Conservation (phyloP, 2,888 invertebrate species). For the Isoperla grammatica region DNA sequence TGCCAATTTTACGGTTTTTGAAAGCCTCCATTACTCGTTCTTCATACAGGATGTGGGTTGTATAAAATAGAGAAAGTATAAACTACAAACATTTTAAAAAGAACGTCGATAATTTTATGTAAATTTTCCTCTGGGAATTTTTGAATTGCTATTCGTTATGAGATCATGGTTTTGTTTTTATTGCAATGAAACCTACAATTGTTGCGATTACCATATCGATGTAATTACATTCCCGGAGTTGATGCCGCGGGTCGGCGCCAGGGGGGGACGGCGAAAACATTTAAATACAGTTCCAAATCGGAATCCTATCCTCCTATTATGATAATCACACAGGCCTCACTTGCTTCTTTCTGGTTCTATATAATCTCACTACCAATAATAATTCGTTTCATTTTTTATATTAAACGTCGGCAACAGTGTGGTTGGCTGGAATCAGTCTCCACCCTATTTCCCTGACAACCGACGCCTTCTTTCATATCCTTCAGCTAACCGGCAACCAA, state of each 20-base stretch:
- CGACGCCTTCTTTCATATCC: conserved; percentile 13
- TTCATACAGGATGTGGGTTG: too few relatives aligned
- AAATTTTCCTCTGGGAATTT: background rate
- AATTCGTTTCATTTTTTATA: conserved; percentile 5
- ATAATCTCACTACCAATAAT: conserved; percentile 10
- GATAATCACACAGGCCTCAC: conserved; percentile 11
- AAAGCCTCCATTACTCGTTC: too few relatives aligned
- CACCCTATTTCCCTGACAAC: conserved; percentile 6
- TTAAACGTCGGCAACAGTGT: conserved; percentile 15
- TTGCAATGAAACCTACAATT: conserved; percentile 10
- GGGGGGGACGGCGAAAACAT: conserved; percentile 5
- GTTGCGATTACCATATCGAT: conserved; percentile 14
- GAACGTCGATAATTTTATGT: too few relatives aligned
- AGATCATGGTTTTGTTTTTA: conserved; percentile 4
- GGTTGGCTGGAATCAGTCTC: conserved; percentile 13
- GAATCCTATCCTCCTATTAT: conserved; percentile 12
- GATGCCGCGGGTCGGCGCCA: conserved; percentile 8
- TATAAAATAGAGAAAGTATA: too few relatives aligned
- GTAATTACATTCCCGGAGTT: conserved; percentile 6
- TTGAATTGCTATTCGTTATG: background rate
- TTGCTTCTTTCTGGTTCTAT: background rate
- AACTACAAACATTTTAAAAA: too few relatives aligned
- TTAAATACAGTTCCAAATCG: conserved; percentile 13
- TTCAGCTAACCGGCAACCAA: background rate
- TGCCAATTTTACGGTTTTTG: too few relatives aligned